These are phyloP conservation scores for Thalpophila matura DNA, from an alignment of 2,888 invertebrate genomes.

Conservation along the genomic window DNA sequence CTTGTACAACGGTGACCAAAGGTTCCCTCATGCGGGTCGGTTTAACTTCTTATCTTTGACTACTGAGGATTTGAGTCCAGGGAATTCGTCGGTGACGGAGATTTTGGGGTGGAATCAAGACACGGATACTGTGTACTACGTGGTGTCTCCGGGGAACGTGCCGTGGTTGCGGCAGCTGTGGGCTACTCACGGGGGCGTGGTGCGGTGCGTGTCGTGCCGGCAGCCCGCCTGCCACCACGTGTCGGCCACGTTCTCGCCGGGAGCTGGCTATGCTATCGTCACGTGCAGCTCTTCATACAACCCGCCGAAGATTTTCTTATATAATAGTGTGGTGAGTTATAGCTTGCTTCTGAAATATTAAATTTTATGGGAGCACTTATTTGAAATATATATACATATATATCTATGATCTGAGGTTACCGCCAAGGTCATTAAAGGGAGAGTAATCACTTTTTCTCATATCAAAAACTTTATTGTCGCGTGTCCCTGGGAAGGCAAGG, in stretches of 20 bases:
- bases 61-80: constrained; percentile 87
- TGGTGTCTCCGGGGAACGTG: constrained; percentile 91
- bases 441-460: no score
- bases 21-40: constrained; percentile 85
- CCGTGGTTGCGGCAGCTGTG: constrained; percentile 94
- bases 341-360: no score
- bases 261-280: constrained; percentile 77
- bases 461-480: no score
- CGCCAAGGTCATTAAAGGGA: no score
- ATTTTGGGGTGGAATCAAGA: constrained; percentile 92
- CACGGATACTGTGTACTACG: constrained; percentile 92
- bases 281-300: constrained; percentile 79
- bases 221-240: constrained; percentile 92
- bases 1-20: constrained; percentile 75
- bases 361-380: no score
- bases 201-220: constrained; percentile 92
- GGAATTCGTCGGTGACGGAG: constrained; percentile 91
- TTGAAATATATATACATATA: no score
- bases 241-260: constrained; percentile 89
- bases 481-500: no score
- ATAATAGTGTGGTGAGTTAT: constrained; percentile 80
- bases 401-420: no score
- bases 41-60: constrained; percentile 76
- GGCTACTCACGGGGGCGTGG: constrained; percentile 89
- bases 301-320: constrained; percentile 86